Evolutionary conservation across 2,797 vertebrate genomes (phyloP).

Genomic region (Crax fasciolata): DNA sequence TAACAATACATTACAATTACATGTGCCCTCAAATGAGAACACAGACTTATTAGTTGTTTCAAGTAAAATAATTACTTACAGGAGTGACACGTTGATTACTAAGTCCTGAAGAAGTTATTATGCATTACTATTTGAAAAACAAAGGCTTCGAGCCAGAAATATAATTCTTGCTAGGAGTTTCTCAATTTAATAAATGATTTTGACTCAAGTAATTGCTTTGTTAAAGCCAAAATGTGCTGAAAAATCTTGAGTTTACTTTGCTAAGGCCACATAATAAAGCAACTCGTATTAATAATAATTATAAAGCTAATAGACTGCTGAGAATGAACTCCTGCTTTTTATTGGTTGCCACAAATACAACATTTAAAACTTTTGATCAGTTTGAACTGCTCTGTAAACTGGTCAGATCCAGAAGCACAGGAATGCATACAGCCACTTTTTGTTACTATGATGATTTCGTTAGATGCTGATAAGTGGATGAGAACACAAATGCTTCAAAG

Average conservation of each 20-base stretch:
- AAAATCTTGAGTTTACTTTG: conserved; percentile 68
- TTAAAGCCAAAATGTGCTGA: conserved; percentile 73
- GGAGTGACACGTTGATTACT: conserved; percentile 73
- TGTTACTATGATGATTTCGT: not conserved
- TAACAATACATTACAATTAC: conserved; percentile 71
- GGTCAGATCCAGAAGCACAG: not conserved
- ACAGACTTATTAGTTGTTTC: conserved; percentile 67
- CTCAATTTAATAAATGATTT: conserved; percentile 74
- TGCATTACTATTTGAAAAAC: conserved; percentile 68
- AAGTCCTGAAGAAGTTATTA: conserved; percentile 71
- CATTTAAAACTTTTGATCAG: conserved; percentile 20
- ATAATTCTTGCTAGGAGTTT: conserved; percentile 61
- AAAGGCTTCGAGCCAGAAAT: conserved; percentile 68
- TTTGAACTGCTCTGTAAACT: not conserved
- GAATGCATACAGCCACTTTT: not conserved
- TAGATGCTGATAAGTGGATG: not conserved
- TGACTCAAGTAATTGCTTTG: conserved; percentile 70
- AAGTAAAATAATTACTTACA: conserved; percentile 69
- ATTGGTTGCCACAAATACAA: conserved; percentile 22
- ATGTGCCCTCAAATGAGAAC: conserved; percentile 62
- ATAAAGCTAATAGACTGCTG: conserved; percentile 52
- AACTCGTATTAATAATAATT: conserved; percentile 72
- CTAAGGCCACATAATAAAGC: conserved; percentile 54
- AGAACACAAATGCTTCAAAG: not conserved
- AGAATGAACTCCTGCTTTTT: conserved; percentile 43